Evolutionary conservation across 1,140 invertebrate species (phyloP).

Genomic region (Orussus abietinus): DNA sequence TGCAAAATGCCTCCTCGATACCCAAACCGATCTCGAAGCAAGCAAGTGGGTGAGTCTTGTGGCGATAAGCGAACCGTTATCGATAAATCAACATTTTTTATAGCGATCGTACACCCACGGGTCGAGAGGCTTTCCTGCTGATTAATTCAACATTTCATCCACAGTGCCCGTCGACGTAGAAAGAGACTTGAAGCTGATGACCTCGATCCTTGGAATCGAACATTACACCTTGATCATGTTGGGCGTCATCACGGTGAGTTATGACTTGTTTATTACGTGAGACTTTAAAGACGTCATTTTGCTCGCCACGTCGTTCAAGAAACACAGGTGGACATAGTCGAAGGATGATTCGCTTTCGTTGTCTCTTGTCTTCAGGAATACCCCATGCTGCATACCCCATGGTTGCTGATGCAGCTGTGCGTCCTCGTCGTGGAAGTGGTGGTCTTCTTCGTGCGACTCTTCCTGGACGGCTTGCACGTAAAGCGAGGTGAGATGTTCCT

Average conservation of each 20-base stretch:
- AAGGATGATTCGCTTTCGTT: slow-evolving; percentile 11
- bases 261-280: too few relatives aligned
- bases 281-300: too few relatives aligned
- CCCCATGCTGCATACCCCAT: slow-evolving; percentile 45
- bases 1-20: slow-evolving; percentile 25
- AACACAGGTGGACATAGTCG: too few relatives aligned
- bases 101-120: too few relatives aligned
- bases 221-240: slow-evolving; percentile 47
- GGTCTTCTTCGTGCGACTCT: slow-evolving; percentile 40
- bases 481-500: slow-evolving; percentile 42
- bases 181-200: slow-evolving; percentile 47
- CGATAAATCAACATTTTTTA: slow-evolving; percentile 10
- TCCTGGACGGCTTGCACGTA: slow-evolving; percentile 42
- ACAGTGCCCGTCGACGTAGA: slow-evolving; percentile 37
- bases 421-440: slow-evolving; percentile 45
- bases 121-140: too few relatives aligned
- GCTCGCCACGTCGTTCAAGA: too few relatives aligned
- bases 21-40: slow-evolving; percentile 9
- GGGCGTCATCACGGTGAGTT: slow-evolving; percentile 42
- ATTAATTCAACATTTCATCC: slow-evolving; percentile 9
- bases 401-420: slow-evolving; percentile 50
- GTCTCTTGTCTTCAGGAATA: slow-evolving; percentile 35
- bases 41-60: slow-evolving; percentile 17
- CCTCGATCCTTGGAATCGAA: slow-evolving; percentile 46
- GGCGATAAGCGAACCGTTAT: slow-evolving; percentile 1